These are phyloP conservation scores for Cephus pulcher DNA, from an alignment of 2,888 invertebrate genomes.

Conservation along the genomic window DNA sequence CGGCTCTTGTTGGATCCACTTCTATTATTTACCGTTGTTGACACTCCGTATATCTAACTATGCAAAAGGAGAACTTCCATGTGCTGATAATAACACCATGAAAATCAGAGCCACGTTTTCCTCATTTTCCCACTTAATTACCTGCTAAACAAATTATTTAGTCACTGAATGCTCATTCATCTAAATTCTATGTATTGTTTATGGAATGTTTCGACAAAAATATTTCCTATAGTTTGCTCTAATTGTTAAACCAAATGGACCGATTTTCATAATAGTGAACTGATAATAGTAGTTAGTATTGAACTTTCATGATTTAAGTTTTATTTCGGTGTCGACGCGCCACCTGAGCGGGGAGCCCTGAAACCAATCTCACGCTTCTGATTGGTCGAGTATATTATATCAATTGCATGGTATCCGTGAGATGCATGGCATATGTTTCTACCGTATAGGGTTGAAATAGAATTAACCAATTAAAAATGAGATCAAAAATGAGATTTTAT, in stretches of 20 bases:
- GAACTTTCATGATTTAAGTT: no score
- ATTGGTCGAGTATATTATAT: no score
- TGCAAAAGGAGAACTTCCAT: constrained; percentile 60
- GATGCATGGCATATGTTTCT: no score
- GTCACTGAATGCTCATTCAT: not conserved
- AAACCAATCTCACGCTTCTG: no score
- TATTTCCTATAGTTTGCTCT: not conserved
- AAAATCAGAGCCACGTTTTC: constrained; percentile 39
- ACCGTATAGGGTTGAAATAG: no score
- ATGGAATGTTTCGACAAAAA: not conserved
- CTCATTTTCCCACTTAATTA: constrained; percentile 2
- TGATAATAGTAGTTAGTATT: no score
- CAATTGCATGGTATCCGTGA: no score
- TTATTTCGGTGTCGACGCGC: no score
- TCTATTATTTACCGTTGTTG: constrained; percentile 52
- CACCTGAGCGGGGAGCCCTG: no score
- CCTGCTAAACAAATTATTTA: not conserved
- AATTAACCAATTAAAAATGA: no score
- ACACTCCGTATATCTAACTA: constrained; percentile 51
- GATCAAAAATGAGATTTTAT: no score
- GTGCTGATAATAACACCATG: constrained; percentile 63
- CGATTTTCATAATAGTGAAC: no score
- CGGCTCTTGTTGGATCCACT: constrained; percentile 24
- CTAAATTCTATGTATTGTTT: not conserved
- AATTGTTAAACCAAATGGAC: not conserved